Conservation (phyloP, 2,113 vertebrate species). For the Pygoscelis antarcticus region DNA sequence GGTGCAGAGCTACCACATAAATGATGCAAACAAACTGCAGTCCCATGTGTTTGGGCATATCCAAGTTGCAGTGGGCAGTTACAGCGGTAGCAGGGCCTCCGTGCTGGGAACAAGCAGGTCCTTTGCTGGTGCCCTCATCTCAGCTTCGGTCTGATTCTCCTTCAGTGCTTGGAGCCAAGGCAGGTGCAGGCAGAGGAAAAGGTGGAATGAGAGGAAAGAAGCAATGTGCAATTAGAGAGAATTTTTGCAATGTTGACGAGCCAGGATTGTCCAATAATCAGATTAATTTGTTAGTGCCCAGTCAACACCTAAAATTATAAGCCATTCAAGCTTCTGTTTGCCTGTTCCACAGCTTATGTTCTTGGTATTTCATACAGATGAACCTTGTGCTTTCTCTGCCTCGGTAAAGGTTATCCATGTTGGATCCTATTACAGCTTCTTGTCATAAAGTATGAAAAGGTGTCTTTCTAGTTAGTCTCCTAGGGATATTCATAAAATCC, state of each 20-base stretch:
- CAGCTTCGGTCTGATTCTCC: not conserved
- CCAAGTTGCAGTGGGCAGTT: not conserved
- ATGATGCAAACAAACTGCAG: not conserved
- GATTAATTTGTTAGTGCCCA: not conserved
- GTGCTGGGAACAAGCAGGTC: not conserved
- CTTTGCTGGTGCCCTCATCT: not conserved
- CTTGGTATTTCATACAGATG: not conserved
- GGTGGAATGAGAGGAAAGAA: not conserved
- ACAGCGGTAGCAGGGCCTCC: fast-evolving
- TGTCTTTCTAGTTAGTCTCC: not conserved
- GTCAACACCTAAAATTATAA: not conserved
- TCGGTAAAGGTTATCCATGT: not conserved
- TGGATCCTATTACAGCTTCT: not conserved
- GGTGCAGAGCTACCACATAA: not conserved
- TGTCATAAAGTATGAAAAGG: not conserved
- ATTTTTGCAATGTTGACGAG: not conserved
- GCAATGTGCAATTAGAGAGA: not conserved
- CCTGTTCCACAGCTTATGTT: not conserved
- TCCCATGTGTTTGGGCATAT: fast-evolving
- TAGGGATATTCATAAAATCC: not conserved
- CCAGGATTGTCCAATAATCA: not conserved
- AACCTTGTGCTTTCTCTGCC: not conserved
- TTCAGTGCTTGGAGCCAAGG: not conserved
- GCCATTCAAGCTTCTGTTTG: not conserved
- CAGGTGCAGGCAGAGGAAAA: not conserved